Evolutionary conservation across 2,888 invertebrate species (phyloP), one percentile per base, ranked within the genome.

Genomic region (Harpagoxenus sublaevis): DNA sequence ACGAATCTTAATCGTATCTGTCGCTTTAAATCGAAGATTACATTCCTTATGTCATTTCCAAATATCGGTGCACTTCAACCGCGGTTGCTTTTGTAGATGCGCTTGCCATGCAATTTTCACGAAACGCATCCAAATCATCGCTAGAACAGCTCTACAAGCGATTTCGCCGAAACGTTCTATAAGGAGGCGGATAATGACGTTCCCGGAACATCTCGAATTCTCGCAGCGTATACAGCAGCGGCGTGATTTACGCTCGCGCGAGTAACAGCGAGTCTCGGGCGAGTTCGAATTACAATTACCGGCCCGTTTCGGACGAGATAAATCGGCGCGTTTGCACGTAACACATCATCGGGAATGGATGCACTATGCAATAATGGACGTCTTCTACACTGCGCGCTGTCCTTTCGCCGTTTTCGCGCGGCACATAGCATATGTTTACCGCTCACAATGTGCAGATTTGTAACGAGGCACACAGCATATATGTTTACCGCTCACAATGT

Each of bases 251-350:
- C 51, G 35, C 57, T 23, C 66, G 42, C 28, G 31, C 12, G 57
- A 84, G 45, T 84, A 82, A 73, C 84, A 31, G 81, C 83, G 68
- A 28, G 55, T 73, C 57, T 65, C 57, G 53, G 53, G 23, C 48
- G 48, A 81, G 48, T 81, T 81, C 60, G 73, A 73, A 84, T 84
- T 71, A 83, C 86, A 78, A 85, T 86, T 88, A 85, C 86, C 82
- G 81, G 78, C 65, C 71, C 78, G 77, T 84, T 87, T 83, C 75
- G 78, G n/a, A n/a, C 42, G 82, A 66, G 82, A 81, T 65, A 87
- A 88, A 87, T 81, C 66, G 78, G 68, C 68, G 83, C 60, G 87
- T 89, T 87, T 88, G 86, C 86, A 85, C 88, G 86, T 88, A 85
- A 84, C 84, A 87, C 84, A 84, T 89, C 86, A 83, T 65, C 63